Evolutionary conservation across 37 sponge, comb jelly and placozoan genomes (phyloP).

Genomic region (Petrosia ficiformis): DNA sequence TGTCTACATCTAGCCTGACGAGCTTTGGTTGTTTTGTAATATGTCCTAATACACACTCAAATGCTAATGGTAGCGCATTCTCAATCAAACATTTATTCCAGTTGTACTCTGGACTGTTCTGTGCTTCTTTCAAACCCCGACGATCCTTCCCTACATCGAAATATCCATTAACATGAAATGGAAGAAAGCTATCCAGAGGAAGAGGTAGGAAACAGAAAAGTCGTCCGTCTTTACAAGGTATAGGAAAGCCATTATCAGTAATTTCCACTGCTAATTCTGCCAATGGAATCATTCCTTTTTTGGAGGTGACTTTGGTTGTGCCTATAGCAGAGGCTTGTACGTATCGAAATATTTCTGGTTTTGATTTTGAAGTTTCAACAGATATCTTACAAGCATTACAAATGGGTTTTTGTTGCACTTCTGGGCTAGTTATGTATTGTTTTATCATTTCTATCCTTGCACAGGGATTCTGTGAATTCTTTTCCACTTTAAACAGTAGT

Average conservation of each 20-base stretch:
- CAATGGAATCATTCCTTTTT: constrained; percentile 24
- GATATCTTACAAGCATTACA: too few species aligned
- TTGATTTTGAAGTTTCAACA: neutral
- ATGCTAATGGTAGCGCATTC: constrained; percentile 37
- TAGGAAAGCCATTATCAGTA: neutral
- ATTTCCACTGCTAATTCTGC: constrained; percentile 19
- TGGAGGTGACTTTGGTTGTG: neutral
- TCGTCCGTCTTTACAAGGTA: neutral
- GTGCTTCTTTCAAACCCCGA: constrained; percentile 16
- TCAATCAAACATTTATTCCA: constrained; percentile 56
- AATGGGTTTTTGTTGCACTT: too few species aligned
- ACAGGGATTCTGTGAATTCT: neutral
- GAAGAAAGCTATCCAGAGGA: constrained; percentile 22
- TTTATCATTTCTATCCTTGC: neutral
- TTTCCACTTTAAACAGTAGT: neutral
- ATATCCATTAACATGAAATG: constrained; percentile 55
- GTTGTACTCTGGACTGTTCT: constrained; percentile 2
- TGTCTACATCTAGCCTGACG: too few species aligned
- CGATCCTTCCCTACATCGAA: constrained; percentile 62
- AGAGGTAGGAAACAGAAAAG: constrained; percentile 69
- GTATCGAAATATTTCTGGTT: constrained; percentile 36
- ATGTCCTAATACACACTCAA: constrained; percentile 13
- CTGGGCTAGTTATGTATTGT: constrained; percentile 1
- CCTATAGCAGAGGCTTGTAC: constrained; percentile 14
- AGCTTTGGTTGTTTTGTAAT: constrained; percentile 17